phyloP scores from a whole-genome alignment of 2,797 vertebrate genomes.

The Pipistrellus pipistrellus region DNA sequence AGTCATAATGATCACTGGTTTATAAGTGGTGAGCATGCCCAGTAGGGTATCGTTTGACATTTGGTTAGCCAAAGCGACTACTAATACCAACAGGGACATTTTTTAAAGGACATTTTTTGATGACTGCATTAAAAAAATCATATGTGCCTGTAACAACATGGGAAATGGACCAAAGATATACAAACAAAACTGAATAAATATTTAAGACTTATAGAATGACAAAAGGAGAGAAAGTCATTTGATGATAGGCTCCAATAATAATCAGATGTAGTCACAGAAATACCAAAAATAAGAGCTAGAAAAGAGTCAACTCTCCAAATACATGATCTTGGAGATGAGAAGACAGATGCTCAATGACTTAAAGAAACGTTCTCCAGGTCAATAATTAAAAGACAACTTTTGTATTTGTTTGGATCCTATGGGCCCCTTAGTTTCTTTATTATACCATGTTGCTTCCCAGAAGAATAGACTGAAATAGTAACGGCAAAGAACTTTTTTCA shows the following conservation, averaged over 20 bases:
- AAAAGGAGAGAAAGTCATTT: not conserved
- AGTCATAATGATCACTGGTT: slow-evolving; percentile 8
- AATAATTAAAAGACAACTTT: not conserved
- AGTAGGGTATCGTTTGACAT: not conserved
- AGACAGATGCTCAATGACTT: not conserved
- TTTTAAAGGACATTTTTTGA: slow-evolving; percentile 9
- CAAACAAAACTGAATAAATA: slow-evolving; percentile 14
- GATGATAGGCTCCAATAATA: not conserved
- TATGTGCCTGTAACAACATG: not conserved
- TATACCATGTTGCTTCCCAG: not conserved
- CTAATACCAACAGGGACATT: not conserved
- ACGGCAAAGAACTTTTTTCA: not conserved
- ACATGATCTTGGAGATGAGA: not conserved
- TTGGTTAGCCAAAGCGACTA: not conserved
- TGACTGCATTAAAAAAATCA: not conserved
- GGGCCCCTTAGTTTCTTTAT: not conserved
- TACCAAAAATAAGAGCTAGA: not conserved
- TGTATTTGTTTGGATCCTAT: not conserved
- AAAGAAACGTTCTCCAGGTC: not conserved
- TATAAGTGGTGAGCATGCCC: not conserved
- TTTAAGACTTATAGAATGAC: not conserved
- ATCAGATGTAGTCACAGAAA: not conserved
- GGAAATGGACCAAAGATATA: not conserved
- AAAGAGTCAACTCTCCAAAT: not conserved
- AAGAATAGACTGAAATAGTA: slow-evolving; percentile 36